Conservation (phyloP, 2,888 invertebrate genomes). For the Acleris literana region DNA sequence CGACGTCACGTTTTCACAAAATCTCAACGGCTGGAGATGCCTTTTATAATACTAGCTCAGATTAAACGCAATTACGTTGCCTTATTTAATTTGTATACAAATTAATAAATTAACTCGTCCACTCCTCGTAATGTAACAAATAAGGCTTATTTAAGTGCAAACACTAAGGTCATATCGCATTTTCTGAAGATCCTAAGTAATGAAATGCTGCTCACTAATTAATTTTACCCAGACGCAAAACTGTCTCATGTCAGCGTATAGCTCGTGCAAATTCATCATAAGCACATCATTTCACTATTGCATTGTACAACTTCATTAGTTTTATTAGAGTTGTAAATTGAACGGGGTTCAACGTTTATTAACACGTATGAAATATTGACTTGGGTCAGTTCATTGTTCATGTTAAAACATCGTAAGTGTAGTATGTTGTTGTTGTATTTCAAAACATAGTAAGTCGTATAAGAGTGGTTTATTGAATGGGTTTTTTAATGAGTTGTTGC, state of each 20-base stretch:
- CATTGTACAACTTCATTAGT: too few relatives aligned
- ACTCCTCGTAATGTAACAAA: too few relatives aligned
- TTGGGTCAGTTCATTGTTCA: slow-evolving; percentile 47
- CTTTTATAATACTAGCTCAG: too few relatives aligned
- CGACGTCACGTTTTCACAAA: too few relatives aligned
- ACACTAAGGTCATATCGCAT: neutral
- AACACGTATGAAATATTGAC: slow-evolving; percentile 50
- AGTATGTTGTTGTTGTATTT: slow-evolving; percentile 1
- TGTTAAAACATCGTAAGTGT: slow-evolving; percentile 26
- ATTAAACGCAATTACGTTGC: too few relatives aligned
- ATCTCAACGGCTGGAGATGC: too few relatives aligned
- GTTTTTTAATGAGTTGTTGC: slow-evolving; percentile 11
- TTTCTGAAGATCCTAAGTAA: slow-evolving; percentile 47
- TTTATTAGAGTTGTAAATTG: too few relatives aligned
- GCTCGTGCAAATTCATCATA: slow-evolving; percentile 21
- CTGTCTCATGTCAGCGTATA: slow-evolving; percentile 58
- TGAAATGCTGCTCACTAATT: slow-evolving; percentile 67
- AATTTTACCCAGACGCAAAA: slow-evolving; percentile 64
- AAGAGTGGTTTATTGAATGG: slow-evolving; percentile 24
- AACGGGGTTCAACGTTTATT: too few relatives aligned
- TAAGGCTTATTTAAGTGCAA: too few relatives aligned
- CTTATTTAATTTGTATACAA: too few relatives aligned
- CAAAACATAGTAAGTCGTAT: slow-evolving; percentile 26
- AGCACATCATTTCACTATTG: slow-evolving; percentile 1
- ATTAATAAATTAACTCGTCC: too few relatives aligned